Percentiles rank a stretch among this genome's conserved stretches.
Evolutionary conservation across 2,113 vertebrate genomes (phyloP).

Genomic region (Turnix velox): DNA sequence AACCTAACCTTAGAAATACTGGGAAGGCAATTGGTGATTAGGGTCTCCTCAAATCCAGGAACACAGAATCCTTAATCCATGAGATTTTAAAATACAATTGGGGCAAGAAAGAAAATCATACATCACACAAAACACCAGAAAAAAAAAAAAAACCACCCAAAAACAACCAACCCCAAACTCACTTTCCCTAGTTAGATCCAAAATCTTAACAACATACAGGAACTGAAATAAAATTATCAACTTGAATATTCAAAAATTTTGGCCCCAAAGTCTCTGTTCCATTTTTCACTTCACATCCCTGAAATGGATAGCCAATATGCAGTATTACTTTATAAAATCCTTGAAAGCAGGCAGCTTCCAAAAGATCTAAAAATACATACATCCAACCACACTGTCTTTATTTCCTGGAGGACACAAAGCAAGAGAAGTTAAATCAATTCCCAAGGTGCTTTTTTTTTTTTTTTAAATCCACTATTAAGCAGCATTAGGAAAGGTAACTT

Average conservation of each 20-base stretch:
- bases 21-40: background rate
- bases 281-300: background rate
- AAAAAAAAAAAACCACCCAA: too few relatives aligned
- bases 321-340: background rate
- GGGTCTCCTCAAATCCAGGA: background rate
- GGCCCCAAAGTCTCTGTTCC: background rate
- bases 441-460: background rate
- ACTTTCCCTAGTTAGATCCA: background rate
- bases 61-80: background rate
- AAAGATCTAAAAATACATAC: background rate
- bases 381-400: background rate
- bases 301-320: background rate
- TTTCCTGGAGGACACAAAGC: background rate
- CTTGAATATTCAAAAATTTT: background rate
- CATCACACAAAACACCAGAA: background rate
- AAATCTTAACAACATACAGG: background rate
- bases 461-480: background rate
- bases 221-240: background rate
- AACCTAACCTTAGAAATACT: background rate
- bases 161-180: background rate
- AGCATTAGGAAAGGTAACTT: background rate
- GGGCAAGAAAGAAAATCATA: background rate
- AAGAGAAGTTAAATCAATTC: background rate
- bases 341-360: background rate
- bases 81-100: background rate